phyloP scores from a whole-genome alignment of 2,797 vertebrate species.

The Tamandua tetradactyla region DNA sequence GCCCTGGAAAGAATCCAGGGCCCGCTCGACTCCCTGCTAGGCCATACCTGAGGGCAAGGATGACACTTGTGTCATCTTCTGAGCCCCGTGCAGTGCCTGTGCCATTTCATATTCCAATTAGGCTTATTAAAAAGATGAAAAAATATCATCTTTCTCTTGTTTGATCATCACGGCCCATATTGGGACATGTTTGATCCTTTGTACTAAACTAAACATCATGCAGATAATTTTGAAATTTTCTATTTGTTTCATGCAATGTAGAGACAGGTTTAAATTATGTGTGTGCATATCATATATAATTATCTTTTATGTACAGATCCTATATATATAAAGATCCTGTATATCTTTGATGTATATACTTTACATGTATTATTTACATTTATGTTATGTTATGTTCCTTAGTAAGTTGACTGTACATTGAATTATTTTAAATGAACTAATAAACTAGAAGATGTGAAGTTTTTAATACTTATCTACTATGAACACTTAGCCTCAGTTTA shows the following conservation, averaged over 20 bases:
- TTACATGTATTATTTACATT: too few species aligned
- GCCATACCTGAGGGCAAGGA: not conserved
- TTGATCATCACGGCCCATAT: not conserved
- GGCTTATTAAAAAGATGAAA: not conserved
- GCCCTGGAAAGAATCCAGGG: not conserved
- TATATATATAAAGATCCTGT: not conserved
- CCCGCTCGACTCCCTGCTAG: not conserved
- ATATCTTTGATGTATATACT: not conserved
- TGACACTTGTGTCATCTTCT: not conserved
- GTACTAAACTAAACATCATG: not conserved
- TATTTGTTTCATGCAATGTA: not conserved
- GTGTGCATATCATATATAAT: not conserved
- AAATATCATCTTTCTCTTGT: not conserved
- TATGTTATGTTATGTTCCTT: not conserved
- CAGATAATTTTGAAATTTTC: not conserved
- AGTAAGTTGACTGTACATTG: not conserved
- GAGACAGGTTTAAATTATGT: not conserved
- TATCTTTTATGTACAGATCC: not conserved
- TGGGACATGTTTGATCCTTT: not conserved
- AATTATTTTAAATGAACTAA: conserved; percentile 7
- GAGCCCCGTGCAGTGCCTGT: not conserved
- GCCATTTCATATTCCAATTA: not conserved
- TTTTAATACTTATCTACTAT: conserved; percentile 14
- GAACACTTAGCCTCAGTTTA: not conserved
- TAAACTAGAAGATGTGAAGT: not conserved